Evolutionary conservation across 2,113 vertebrate genomes (phyloP), one percentile per base, ranked within the genome.

Genomic region (Acanthochromis polyacanthus): DNA sequence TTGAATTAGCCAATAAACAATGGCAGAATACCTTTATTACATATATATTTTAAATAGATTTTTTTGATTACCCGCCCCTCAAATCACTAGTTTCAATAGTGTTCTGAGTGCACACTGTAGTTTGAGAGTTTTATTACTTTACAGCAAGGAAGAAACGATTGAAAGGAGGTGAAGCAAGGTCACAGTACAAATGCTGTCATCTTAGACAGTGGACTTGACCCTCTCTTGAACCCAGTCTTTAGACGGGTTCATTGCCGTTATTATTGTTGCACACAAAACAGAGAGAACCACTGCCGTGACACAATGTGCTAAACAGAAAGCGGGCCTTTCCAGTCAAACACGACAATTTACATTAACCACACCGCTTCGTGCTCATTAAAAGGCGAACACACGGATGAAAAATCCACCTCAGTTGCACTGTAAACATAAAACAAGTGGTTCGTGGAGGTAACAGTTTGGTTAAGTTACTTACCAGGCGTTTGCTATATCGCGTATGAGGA

Each of bases 401-500:
- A 48, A 36, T 20, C 25, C 3, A 16, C 1, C 45, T 50, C 17
- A 68, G 46, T 25, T 16, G 30, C 19, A 53, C 4, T 43, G 43
- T 80, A 22, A 62, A 83, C 62, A 80, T 25, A 46, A 75, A 68
- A 56, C 23, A 45, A 80, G 32, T 58, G 53, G 48, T 53, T 25
- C 10, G 17, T 50, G 32, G 9, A 60, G 56, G 56, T 75, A 63
- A 17, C 71, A 55, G 32, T 72, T 46, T 25, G 58, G 14, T 52
- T 12, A 50, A 80, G 78, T 78, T 79, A 95, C 97, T 96, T 86
- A 99, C 97, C 97, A 99, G 91, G 92, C 97, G 96, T 90, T 99
- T 97, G 94, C 97, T 99, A 94, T 99, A 99, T 57, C 97, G 96
- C 81, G 96, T 95, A 72, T 95, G 94, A 62, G 95, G 93, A 85